These are phyloP conservation scores for Eidolon dupreanum DNA, from an alignment of 2,797 vertebrate genomes.

Conservation along the genomic window DNA sequence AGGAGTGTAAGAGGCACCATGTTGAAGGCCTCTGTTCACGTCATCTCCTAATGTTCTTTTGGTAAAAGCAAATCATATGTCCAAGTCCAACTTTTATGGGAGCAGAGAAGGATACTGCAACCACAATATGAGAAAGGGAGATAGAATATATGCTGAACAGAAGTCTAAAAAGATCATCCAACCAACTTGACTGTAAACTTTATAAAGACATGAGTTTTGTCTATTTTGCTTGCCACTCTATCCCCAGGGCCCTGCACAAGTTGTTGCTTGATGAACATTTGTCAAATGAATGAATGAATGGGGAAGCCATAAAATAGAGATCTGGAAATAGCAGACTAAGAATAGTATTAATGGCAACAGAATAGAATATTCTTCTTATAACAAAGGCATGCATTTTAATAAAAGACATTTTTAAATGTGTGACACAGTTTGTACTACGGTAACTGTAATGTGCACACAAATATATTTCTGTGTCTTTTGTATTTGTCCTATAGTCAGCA, in stretches of 20 bases:
- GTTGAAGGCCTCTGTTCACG: rapidly evolving
- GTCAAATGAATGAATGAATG: neutral
- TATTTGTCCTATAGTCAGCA: neutral
- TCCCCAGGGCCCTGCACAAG: neutral
- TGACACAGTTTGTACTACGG: neutral
- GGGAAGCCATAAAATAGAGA: neutral
- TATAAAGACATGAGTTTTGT: neutral
- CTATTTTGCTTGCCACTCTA: neutral
- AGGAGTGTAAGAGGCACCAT: neutral
- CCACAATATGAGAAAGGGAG: neutral
- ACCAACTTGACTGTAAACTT: neutral
- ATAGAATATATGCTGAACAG: neutral
- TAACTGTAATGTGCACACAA: neutral
- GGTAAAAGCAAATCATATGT: neutral
- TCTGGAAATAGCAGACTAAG: neutral
- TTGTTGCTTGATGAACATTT: neutral
- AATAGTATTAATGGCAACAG: neutral
- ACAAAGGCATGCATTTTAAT: neutral
- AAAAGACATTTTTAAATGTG: neutral
- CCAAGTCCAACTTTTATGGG: neutral
- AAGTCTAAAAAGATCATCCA: neutral
- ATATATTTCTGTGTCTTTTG: neutral
- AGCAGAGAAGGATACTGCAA: neutral
- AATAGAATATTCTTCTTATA: neutral
- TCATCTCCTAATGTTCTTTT: neutral